Evolutionary conservation across 2,888 invertebrate species (phyloP).

Genomic region (Pyrrhopygopsis socrates): DNA sequence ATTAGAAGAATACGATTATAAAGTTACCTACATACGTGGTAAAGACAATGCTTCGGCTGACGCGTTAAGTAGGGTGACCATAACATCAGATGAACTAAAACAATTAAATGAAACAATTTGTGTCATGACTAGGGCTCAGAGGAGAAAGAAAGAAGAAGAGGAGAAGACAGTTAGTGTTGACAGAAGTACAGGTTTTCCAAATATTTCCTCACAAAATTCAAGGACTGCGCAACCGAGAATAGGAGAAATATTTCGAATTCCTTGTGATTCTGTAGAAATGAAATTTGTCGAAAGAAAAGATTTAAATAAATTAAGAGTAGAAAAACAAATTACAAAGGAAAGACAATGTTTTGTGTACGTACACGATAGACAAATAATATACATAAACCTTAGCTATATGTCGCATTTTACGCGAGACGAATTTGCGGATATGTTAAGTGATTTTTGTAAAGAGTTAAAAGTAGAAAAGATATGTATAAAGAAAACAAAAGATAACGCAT

Average conservation of each 20-base stretch:
- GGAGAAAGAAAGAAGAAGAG: neutral
- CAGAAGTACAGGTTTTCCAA: neutral
- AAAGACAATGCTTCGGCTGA: conserved; percentile 62
- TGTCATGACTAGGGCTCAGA: conserved; percentile 22
- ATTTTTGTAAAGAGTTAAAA: neutral
- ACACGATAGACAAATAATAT: neutral
- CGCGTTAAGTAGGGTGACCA: conserved; percentile 49
- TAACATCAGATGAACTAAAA: conserved; percentile 33
- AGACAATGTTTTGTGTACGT: neutral
- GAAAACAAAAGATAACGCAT: neutral
- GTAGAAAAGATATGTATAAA: neutral
- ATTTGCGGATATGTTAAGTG: neutral
- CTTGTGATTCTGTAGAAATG: neutral
- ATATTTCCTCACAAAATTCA: neutral
- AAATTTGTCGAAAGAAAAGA: neutral
- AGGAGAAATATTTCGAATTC: conserved; percentile 1
- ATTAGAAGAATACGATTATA: conserved; percentile 63
- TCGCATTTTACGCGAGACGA: neutral
- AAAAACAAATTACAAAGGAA: neutral
- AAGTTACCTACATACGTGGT: no score
- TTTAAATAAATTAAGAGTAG: neutral
- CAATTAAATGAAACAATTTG: neutral
- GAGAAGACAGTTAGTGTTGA: neutral
- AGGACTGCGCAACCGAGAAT: neutral
- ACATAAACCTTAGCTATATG: neutral